A percentile compares a stretch with the other conserved stretches of the same genome.
Conservation (phyloP, 1,140 invertebrate genomes). For the Druon quercuslanigerum region DNA sequence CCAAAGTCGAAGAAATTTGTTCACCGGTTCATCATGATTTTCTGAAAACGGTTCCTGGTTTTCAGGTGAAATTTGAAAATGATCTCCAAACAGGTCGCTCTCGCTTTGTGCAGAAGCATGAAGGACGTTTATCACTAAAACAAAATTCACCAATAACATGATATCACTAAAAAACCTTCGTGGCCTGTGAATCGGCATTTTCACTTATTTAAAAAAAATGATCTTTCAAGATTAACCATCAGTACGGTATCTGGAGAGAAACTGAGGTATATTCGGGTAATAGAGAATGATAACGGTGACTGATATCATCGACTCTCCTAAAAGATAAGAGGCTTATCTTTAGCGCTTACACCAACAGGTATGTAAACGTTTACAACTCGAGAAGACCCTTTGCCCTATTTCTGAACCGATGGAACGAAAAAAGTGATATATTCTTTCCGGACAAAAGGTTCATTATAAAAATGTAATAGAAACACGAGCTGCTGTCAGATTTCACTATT, state of each 20-base stretch:
- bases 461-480: no score
- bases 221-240: constrained; percentile 3
- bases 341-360: constrained; percentile 43
- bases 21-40: neutral
- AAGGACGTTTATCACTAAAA: neutral
- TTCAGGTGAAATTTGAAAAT: neutral
- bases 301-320: constrained; percentile 56
- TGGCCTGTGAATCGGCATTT: neutral
- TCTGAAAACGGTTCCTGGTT: neutral
- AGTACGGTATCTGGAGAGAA: constrained; percentile 25
- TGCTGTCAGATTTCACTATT: no score
- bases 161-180: constrained; percentile 33
- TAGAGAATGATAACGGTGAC: constrained; percentile 50
- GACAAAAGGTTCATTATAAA: neutral
- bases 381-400: constrained; percentile 42
- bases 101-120: constrained; percentile 32
- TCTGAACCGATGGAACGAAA: constrained; percentile 18
- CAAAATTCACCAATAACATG: constrained; percentile 8
- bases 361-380: constrained; percentile 4
- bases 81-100: neutral
- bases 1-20: no score
- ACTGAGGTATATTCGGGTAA: constrained; percentile 50
- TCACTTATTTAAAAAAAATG: neutral
- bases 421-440: neutral
- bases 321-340: constrained; percentile 60